Base-by-base conservation (phyloP, 2,888 invertebrate genomes). In the Drosophila robusta region DNA sequence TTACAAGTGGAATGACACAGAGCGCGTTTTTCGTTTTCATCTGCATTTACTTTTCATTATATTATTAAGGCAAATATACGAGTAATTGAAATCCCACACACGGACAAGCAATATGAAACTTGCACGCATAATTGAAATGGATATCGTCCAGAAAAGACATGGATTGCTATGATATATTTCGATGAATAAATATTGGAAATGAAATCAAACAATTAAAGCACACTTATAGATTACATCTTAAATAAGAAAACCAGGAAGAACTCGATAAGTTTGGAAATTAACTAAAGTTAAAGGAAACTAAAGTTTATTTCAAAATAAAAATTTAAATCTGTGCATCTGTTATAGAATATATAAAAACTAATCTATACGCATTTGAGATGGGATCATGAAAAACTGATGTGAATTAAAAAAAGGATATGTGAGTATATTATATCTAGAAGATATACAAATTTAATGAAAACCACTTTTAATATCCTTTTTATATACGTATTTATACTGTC, bases 1-100 rank as follows among this genome's bases (percentile, higher is more conserved):
- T 87, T 84, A 87, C 80, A 72, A 75, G 72, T 67, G 72, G 57
- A 80, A 57, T 60, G 68, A 41, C 64, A 52, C 55, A 60, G 57
- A 57, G 38, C 18, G 39, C n/a, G n/a, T n/a, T n/a, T 24, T 24
- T 22, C 18, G 29, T 42, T 46, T 47, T 49, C 44, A 47, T 38
- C 62, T 70, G 67, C 70, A 55, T 75, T 80, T 73, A 56, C 64
- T 66, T 70, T 55, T 61, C 67, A 67, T 80, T 68, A 71, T 66
- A 78, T 68, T 61, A 71, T 74, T 61, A 66, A 45, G 61, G 39
- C 67, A 71, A 64, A 75, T 63, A 72, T 54, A 58, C 58, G 45
- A 70, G 65, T 82, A 80, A 82, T 78, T 82, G 68, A 75, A 80
- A 78, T 60, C 45, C 62, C 56, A 65, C 60, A 24, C 16, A 36